phyloP scores from a whole-genome alignment of 2,797 vertebrate genomes.

The Macropus fuliginosus region DNA sequence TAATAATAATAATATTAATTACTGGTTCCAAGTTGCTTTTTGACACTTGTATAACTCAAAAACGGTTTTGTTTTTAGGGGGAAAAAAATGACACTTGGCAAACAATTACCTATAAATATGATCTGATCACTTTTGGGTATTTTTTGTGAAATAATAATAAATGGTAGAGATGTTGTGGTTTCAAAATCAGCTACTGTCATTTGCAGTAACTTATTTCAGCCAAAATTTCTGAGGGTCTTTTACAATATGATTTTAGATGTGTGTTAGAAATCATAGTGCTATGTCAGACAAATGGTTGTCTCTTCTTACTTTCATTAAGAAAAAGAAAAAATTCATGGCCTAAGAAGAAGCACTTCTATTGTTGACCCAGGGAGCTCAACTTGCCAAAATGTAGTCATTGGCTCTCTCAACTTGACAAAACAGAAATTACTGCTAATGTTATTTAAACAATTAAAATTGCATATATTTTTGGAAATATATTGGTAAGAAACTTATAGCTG shows the following conservation, averaged over 20 bases:
- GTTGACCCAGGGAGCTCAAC: conserved; percentile 5
- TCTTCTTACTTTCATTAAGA: not conserved
- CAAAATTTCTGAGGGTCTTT: conserved; percentile 21
- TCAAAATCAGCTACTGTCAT: conserved; percentile 81
- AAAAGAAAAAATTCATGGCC: not conserved
- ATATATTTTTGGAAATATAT: not conserved
- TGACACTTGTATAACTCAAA: conserved; percentile 82
- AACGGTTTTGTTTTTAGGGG: conserved; percentile 70
- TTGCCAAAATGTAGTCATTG: not conserved
- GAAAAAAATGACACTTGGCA: conserved; percentile 73
- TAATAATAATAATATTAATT: not conserved
- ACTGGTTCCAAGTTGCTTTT: conserved; percentile 76
- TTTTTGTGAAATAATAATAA: conserved; percentile 84
- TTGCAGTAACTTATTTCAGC: conserved; percentile 82
- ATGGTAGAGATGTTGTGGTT: conserved; percentile 82
- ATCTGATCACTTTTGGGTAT: conserved; percentile 81
- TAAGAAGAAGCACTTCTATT: conserved; percentile 58
- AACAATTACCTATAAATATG: conserved; percentile 79
- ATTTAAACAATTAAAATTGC: not conserved
- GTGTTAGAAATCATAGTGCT: not conserved
- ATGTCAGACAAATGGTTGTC: conserved; percentile 7
- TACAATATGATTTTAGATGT: conserved; percentile 29
- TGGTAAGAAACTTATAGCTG: not conserved
- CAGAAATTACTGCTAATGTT: not conserved
- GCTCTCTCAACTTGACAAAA: not conserved